Base-by-base conservation (phyloP, 2,797 vertebrate species). In the Esox masquinongy region DNA sequence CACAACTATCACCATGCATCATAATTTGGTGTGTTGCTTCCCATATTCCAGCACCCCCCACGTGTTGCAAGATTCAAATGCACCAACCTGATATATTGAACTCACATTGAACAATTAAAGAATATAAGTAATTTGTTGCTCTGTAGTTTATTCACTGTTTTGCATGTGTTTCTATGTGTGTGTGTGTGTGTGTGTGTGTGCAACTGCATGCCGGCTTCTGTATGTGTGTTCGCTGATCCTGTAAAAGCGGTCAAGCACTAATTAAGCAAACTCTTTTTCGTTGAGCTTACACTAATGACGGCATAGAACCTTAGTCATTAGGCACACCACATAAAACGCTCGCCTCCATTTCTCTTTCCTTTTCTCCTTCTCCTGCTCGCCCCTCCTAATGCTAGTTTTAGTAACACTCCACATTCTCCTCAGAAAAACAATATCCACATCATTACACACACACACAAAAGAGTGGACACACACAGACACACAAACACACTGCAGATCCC, bases 221-320 rank as follows among this genome's bases (percentile, higher is more conserved):
- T 69, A 2, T 29, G 69, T 16, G 6, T 70, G 43, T 70, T 36
- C 83, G 84, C 77, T 88, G 86, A 88, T 86, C 83, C 79, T 83
- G 72, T 80, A 83, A 88, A 87, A 88, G 81, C 81, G 74, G 75
- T 72, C 76, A 36, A 76, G 80, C 83, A 74, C 87, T 90, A 91
- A 92, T 91, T 87, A 87, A 90, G 85, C 83, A 59, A 88, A 83
- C 75, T 79, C 80, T 72, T 77, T 82, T 83, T 82, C 81, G 85
- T 88, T 80, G 80, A 85, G 82, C 86, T 88, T 86, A 87, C 19
- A 69, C 81, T 86, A 92, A 90, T 85, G 83, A 86, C 82, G 83
- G 85, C 83, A 88, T 81, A 84, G 84, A 91, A 89, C 83, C 72
- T 79, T 85, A 79, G 86, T 90, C 86, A 91, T 92, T 90, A 88